These are phyloP conservation scores for Hydrochoerus hydrochaeris DNA, from an alignment of 2,113 vertebrate genomes.

Conservation along the genomic window DNA sequence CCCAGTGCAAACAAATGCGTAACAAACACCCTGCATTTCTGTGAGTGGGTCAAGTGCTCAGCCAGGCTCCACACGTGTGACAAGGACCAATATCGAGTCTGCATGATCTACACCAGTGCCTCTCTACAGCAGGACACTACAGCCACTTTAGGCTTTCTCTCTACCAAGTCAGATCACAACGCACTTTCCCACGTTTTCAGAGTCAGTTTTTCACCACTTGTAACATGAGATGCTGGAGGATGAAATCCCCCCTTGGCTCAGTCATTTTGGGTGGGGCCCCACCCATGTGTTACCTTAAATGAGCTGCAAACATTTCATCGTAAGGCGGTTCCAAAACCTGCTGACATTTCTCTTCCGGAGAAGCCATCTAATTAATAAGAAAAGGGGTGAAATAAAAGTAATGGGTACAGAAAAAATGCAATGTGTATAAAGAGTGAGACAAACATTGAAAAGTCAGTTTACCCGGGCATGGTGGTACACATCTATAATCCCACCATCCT, in stretches of 20 bases:
- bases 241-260: background rate
- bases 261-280: background rate
- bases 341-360: constrained; percentile 98
- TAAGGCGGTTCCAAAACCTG: constrained; percentile 96
- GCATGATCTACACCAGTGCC: background rate
- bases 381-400: constrained; percentile 39
- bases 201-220: background rate
- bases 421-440: background rate
- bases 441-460: background rate
- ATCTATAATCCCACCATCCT: background rate
- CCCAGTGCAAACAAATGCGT: background rate
- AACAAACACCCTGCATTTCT: background rate
- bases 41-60: background rate
- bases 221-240: background rate
- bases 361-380: constrained; percentile 88
- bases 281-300: constrained; percentile 90
- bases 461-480: background rate
- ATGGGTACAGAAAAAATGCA: background rate
- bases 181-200: background rate
- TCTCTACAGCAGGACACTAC: background rate
- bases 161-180: background rate
- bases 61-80: background rate
- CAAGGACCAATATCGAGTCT: background rate
- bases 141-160: background rate
- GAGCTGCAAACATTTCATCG: constrained; percentile 98